Base-by-base conservation (phyloP, 2,888 invertebrate genomes). In the Nephrotoma flavescens region DNA sequence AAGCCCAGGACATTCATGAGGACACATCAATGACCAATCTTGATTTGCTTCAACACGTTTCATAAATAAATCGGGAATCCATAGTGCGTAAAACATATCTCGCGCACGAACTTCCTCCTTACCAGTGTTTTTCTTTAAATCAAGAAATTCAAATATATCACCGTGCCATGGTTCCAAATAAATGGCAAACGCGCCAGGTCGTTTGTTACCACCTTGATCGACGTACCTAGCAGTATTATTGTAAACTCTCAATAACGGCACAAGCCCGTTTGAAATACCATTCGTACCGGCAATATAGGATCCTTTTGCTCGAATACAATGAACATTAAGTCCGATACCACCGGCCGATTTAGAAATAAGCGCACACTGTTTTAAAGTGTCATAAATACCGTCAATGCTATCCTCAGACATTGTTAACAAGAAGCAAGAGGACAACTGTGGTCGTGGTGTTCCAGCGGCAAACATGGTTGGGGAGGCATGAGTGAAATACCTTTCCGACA, bases 21-120 rank as follows among this genome's bases (percentile, higher is more conserved):
- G 99, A 90, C 99, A 99, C 99, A 99, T 99, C 15, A 99, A 92
- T 86, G 97, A 96, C 99, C 99, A 99, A 86, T 94, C 93, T 88
- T 92, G 95, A 91, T 98, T 94, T 2, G 93, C 93, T 90, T 98
- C 96, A 0, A 98, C 97, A 86, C 99, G 94, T 91, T 96, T 94
- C 99, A 99, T 99, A 91, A 99, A 99, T 87, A 99, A 93, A 92
- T 99, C 99, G 0, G 99, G 98, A 88, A 99, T 97, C 99, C 99
- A 99, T 42, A 99, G 91, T 0, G 97, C 99, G 91, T 97, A 99
- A 91, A 99, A 99, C 52, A 99, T 92, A 92, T 99, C 99, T 86
- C 99, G 93, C 0, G 99, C 99, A 84, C 99, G 93, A 52, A 95
- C 93, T 91, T 99, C 99, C 91, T 99, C 99, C 90, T 97, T 97